Base-by-base conservation (phyloP, 2,113 vertebrate species). In the Prionailurus bengalensis region DNA sequence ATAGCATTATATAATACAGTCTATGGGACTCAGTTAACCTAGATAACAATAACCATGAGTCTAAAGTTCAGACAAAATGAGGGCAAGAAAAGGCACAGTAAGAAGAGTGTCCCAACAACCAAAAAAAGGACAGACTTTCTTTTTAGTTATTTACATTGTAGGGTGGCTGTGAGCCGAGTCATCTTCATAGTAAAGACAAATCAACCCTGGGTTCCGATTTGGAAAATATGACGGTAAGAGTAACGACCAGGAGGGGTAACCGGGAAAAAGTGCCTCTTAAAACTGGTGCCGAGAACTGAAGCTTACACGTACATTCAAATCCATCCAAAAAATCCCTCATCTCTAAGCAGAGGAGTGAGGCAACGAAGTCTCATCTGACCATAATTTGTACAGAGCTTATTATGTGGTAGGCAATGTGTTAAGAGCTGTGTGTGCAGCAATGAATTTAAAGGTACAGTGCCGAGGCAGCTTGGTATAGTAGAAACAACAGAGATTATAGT, bases 61-160 rank as follows among this genome's bases (percentile, higher is more conserved):
- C 11, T 94, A 68, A 95, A 91, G 29, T 87, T 82, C 51, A 21
- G 82, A 92, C 55, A 92, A 92, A 95, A 74, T 17, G 29, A 93
- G 29, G 17, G 29, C 23, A 97, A 83, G 39, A 88, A 16, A 96
- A 74, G 14, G 29, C 33, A 90, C 13, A n/a, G 42, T 13, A 89
- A 51, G 36, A 90, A 95, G 7, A n/a, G 4, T 29, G 36, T 76
- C 21, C 9, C 27, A 55, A 74, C 42, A 63, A 71, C 51, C 63
- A 61, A 84, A 15, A 93, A 82, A 87, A n/a, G 31, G 7, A 76
- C 3, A 53, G 31, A 70, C 80, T 97, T 63, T 76, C 16, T 27
- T 84, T 93, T 91, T 71, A 53, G 53, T 33, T 93, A 74, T 81
- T 82, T 78, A 78, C 29, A 81, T 5, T 33, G 29, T 16, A 80